A percentile compares a stretch with the other conserved stretches of the same genome.
phyloP scores from a whole-genome alignment of 1,140 invertebrate species.

The Penaeus japonicus region DNA sequence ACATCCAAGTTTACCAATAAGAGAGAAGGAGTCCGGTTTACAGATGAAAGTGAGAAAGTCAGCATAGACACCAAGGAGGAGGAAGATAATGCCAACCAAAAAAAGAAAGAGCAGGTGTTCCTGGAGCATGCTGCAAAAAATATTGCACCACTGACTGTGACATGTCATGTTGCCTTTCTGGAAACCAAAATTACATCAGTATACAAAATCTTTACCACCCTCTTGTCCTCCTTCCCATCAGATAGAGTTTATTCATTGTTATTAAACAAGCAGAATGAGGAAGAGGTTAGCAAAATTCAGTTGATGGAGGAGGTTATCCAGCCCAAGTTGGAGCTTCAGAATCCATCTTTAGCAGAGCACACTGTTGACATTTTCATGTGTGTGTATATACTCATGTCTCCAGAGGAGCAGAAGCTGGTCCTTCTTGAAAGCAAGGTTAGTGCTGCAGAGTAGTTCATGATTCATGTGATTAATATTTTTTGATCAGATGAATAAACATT shows the following conservation, averaged over 20 bases:
- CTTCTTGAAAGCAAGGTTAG: too few relatives aligned
- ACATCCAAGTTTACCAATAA: neutral
- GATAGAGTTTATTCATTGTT: neutral
- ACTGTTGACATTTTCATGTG: too few relatives aligned
- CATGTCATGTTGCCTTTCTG: neutral
- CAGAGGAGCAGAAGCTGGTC: too few relatives aligned
- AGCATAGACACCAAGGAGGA: neutral
- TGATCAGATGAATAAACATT: too few relatives aligned
- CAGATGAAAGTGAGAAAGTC: neutral
- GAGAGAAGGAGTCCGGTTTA: slow-evolving; percentile 29
- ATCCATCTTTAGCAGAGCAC: too few relatives aligned
- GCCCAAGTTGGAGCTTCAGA: too few relatives aligned
- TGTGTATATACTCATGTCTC: too few relatives aligned
- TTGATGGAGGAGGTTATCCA: too few relatives aligned
- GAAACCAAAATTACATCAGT: neutral
- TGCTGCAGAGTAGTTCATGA: too few relatives aligned
- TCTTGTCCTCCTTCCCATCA: neutral
- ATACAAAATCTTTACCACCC: neutral
- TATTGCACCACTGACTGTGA: neutral
- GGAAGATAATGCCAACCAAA: neutral
- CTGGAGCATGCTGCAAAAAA: neutral
- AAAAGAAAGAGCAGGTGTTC: neutral
- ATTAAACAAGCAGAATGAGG: neutral
- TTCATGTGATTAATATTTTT: too few relatives aligned
- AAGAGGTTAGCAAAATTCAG: too few relatives aligned